Conservation (phyloP, 2,888 invertebrate species). For the Bedellia somnulentella region DNA sequence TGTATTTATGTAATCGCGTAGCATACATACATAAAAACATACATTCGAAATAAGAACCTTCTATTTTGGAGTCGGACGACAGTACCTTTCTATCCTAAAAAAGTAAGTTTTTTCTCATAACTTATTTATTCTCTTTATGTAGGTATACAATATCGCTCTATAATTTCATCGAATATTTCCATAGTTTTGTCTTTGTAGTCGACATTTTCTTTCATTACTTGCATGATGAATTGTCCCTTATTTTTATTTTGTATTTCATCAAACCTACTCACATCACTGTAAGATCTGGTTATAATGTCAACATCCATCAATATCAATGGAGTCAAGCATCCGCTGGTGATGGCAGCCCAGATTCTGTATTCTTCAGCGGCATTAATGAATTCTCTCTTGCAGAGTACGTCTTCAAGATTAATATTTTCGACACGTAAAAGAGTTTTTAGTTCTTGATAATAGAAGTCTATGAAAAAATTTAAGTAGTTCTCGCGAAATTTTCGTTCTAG, state of each 20-base stretch:
- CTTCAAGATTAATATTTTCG: conserved; percentile 29
- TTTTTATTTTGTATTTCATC: conserved; percentile 53
- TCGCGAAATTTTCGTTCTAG: conserved; percentile 47
- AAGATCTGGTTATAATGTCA: conserved; percentile 38
- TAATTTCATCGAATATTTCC: conserved; percentile 58
- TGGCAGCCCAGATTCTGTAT: conserved; percentile 53
- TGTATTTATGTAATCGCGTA: too few relatives aligned
- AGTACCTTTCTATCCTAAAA: too few relatives aligned
- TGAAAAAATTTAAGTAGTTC: conserved; percentile 40
- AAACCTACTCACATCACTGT: conserved; percentile 50
- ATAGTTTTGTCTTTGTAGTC: conserved; percentile 50
- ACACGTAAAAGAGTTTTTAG: conserved; percentile 35
- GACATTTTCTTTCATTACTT: conserved; percentile 51
- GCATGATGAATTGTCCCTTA: conserved; percentile 54
- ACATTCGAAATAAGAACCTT: too few relatives aligned
- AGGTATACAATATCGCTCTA: conserved; percentile 37
- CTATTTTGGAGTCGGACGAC: too few relatives aligned
- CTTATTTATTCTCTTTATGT: too few relatives aligned
- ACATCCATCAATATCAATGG: conserved; percentile 57
- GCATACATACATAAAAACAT: too few relatives aligned
- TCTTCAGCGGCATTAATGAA: conserved; percentile 44
- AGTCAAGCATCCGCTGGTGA: conserved; percentile 56
- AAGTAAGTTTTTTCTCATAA: too few relatives aligned
- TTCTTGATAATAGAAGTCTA: conserved; percentile 59
- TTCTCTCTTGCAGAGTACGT: conserved; percentile 32